These are phyloP conservation scores for Diplazon laetatorius DNA, from an alignment of 2,888 invertebrate genomes.

Conservation along the genomic window DNA sequence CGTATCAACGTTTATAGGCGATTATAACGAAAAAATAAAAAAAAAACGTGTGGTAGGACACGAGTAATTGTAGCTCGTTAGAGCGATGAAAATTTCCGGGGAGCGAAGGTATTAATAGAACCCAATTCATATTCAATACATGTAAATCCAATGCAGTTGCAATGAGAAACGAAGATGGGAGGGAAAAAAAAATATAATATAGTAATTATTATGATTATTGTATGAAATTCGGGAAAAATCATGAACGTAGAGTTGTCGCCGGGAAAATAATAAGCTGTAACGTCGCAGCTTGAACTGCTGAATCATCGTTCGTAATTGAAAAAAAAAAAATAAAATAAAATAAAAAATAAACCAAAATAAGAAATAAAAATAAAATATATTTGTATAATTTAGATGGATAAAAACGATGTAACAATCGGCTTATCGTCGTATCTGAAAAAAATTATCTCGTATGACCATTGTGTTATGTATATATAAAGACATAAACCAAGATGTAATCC, in stretches of 20 bases:
- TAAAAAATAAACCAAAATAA: too few relatives aligned
- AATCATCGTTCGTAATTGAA: slow-evolving; percentile 51
- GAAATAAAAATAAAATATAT: too few relatives aligned
- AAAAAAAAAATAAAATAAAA: too few relatives aligned
- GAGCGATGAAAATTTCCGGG: slow-evolving; percentile 68
- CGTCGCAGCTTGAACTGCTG: slow-evolving; percentile 48
- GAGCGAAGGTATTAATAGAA: slow-evolving; percentile 70
- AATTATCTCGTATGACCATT: slow-evolving; percentile 72
- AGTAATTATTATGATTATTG: too few relatives aligned
- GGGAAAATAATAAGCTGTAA: slow-evolving; percentile 30
- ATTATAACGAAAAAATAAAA: too few relatives aligned
- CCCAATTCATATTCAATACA: slow-evolving; percentile 66
- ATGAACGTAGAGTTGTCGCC: slow-evolving; percentile 20
- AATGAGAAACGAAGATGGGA: slow-evolving; percentile 32
- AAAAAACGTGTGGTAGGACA: slow-evolving; percentile 46
- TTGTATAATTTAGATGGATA: slow-evolving; percentile 73
- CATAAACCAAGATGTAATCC: slow-evolving; percentile 73
- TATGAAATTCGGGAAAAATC: slow-evolving; percentile 63
- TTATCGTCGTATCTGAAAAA: slow-evolving; percentile 71
- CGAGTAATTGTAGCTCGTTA: slow-evolving; percentile 64
- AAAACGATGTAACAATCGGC: slow-evolving; percentile 69
- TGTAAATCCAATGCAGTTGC: slow-evolving; percentile 64
- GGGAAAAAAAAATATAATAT: slow-evolving; percentile 57
- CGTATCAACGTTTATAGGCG: slow-evolving; percentile 57
- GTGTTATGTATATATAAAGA: slow-evolving; percentile 75